phyloP scores from a whole-genome alignment of 1,140 invertebrate genomes.

The Pissodes strobi region DNA sequence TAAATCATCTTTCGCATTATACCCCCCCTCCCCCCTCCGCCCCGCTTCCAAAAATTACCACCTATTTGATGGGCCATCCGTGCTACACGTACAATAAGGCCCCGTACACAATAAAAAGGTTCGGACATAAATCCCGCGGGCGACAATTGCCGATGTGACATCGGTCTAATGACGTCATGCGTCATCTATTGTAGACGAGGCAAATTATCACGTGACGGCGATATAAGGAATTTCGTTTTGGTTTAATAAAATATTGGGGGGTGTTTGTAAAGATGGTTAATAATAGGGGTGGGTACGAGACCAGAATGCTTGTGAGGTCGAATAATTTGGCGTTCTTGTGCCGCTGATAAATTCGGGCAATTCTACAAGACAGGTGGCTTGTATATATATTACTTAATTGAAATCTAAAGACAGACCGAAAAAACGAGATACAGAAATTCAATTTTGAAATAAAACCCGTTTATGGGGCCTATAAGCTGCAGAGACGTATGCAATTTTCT shows the following conservation, averaged over 20 bases:
- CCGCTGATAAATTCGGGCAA: slow-evolving; percentile 10
- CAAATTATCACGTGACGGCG: slow-evolving; percentile 34
- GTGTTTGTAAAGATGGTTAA: slow-evolving; percentile 19
- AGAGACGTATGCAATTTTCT: slow-evolving; percentile 19
- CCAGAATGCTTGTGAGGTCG: slow-evolving; percentile 6
- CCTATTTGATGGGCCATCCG: slow-evolving; percentile 28
- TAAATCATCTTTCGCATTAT: slow-evolving; percentile 7
- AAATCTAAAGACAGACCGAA: no score
- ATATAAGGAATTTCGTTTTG: slow-evolving; percentile 30
- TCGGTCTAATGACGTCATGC: slow-evolving; percentile 34
- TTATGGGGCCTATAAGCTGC: slow-evolving; percentile 25
- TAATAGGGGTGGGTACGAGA: slow-evolving; percentile 3
- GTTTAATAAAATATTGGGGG: slow-evolving; percentile 34
- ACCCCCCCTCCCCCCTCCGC: neutral
- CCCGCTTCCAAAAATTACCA: slow-evolving; percentile 28
- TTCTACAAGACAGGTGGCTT: no score
- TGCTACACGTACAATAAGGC: slow-evolving; percentile 25
- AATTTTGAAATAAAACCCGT: no score
- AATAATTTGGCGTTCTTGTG: slow-evolving; percentile 3
- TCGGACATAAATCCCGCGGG: slow-evolving; percentile 24
- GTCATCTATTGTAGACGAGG: slow-evolving; percentile 33
- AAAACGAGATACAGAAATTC: no score
- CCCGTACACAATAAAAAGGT: slow-evolving; percentile 29
- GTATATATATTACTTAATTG: no score
- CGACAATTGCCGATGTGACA: slow-evolving; percentile 37